A percentile compares a stretch with the other conserved stretches of the same genome.
These are phyloP conservation scores for Archocentrus centrarchus DNA, from an alignment of 2,113 vertebrate genomes.

Conservation along the genomic window DNA sequence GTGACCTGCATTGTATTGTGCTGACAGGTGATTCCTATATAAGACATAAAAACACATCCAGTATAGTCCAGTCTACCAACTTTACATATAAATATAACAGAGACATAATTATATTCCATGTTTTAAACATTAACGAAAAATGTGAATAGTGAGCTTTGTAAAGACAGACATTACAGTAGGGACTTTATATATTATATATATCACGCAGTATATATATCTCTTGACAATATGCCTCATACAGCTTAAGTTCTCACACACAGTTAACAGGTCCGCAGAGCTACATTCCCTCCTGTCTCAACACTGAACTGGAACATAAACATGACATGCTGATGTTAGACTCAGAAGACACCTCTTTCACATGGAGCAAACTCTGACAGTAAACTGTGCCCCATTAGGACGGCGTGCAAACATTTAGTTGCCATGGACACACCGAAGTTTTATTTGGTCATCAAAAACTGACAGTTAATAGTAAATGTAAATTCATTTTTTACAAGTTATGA, in stretches of 20 bases:
- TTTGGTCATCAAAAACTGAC: too few species aligned
- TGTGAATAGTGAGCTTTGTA: too few species aligned
- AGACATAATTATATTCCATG: not conserved
- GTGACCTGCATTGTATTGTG: not conserved
- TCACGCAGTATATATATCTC: too few species aligned
- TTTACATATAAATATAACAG: not conserved
- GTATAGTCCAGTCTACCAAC: not conserved
- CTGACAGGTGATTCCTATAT: not conserved
- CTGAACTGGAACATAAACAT: slow-evolving; percentile 57
- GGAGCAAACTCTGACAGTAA: not conserved
- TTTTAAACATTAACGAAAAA: not conserved
- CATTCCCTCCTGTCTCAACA: slow-evolving; percentile 6
- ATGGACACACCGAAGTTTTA: not conserved
- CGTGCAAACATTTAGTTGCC: not conserved
- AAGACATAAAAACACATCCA: not conserved
- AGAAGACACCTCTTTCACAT: not conserved
- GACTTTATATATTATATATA: not conserved
- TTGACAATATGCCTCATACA: not conserved
- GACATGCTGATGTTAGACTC: slow-evolving; percentile 38
- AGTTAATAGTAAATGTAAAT: too few species aligned
- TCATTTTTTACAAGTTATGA: not conserved
- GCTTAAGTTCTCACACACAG: not conserved
- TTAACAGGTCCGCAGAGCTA: not conserved
- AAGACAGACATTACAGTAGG: not conserved
- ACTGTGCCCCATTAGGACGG: not conserved